These are phyloP conservation scores for Mionectes olivaceus DNA, from an alignment of 2,797 vertebrate genomes.

Conservation along the genomic window DNA sequence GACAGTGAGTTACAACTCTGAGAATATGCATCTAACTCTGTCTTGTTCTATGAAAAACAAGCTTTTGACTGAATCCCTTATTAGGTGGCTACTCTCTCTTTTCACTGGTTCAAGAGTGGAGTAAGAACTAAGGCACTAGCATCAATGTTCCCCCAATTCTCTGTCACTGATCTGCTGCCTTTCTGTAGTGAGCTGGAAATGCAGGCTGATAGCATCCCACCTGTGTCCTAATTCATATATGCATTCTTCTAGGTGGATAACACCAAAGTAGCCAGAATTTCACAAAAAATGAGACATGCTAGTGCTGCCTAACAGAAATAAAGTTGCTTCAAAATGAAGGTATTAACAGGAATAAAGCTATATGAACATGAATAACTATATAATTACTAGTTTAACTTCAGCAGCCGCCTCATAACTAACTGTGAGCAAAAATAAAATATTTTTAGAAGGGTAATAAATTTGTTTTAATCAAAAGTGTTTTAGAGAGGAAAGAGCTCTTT, in stretches of 20 bases:
- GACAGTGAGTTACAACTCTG: background rate
- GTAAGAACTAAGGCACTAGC: background rate
- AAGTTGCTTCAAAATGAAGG: background rate
- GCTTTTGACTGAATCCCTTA: background rate
- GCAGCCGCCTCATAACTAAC: background rate
- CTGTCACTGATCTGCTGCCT: background rate
- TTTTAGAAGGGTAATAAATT: background rate
- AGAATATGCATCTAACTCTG: background rate
- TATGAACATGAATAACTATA: background rate
- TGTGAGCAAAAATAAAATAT: background rate
- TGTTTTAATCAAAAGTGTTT: background rate
- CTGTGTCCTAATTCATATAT: background rate
- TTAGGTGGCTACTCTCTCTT: background rate
- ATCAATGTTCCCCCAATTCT: background rate
- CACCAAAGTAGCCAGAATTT: background rate
- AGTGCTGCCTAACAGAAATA: background rate
- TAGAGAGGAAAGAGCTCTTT: background rate
- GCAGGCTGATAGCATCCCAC: background rate
- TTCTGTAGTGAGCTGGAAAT: background rate
- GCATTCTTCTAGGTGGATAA: background rate
- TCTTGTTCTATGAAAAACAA: background rate
- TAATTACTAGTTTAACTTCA: background rate
- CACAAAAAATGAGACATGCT: background rate
- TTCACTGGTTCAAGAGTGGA: background rate
- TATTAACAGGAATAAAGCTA: background rate